Evolutionary conservation across 2,888 invertebrate genomes (phyloP), one percentile per base, ranked within the genome.

Genomic region (Drosophila algonquin): DNA sequence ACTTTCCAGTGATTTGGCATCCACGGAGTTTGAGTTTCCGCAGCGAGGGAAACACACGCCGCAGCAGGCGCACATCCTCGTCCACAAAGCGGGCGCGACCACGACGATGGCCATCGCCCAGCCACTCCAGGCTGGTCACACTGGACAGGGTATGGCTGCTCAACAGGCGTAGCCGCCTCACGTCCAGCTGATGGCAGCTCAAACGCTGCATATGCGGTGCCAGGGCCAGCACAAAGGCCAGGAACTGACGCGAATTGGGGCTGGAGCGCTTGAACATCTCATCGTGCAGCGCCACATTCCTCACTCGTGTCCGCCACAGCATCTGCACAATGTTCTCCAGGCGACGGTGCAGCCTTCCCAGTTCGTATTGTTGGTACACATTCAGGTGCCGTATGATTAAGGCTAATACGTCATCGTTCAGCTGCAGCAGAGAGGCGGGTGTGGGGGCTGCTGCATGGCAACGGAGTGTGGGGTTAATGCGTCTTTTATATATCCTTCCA

Each of bases 341-440:
- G 4, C 90, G 80, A 8, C 77, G 75, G 51, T 89, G 84, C 51
- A 90, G 46, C 56, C 79, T 79, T 1, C 71, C 65, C 50, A 89
- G 71, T 54, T 81, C 77, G 45, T 75, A 90, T 67, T 89, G 89
- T 35, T 89, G 79, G 53, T 82, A 79, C 1, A 84, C 72, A 63
- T 80, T 75, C 50, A 89, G 51, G 10, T 81, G 74, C 21, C 75
- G 59, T 27, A 89, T 21, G 40, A 89, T 89, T 32, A 89, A n/a
- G 12, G 77, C 74, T 73, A 90, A 48, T 8, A 90, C 90, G 70
- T 89, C 89, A 46, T 90, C 90, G 45, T 89, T 90, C 9, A 89
- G 76, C 45, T 89, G 86, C 63, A 89, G 63, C 35, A 89, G 69
- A 1, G 83, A 82, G 1, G 40, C 7, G 40, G 14, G 40, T 40